Base-by-base conservation (phyloP, 2,888 invertebrate species). In the Rhamphomyia laevipes region DNA sequence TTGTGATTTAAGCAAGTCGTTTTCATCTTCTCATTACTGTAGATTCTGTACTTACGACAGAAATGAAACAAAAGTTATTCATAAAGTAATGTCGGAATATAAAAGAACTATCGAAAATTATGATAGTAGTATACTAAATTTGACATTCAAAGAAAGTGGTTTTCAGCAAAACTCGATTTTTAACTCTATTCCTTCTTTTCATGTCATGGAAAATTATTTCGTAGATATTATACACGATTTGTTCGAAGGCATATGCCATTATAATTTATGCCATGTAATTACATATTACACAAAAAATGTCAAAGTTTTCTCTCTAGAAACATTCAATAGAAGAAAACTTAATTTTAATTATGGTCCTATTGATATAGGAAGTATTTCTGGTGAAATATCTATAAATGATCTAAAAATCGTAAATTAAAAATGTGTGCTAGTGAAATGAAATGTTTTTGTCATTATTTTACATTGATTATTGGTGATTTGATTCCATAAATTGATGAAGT, bases 381-480 rank as follows among this genome's bases (percentile, higher is more conserved):
- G 48, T n/a, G 47, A 50, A 38, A 31, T 46, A 43, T 49, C 17
- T 7, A 6, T 12, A 13, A 12, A 33, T 13, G 46, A 52, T 48
- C 18, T 52, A 37, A 43, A 11, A 49, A 49, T 30, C 21, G 35
- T 12, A 42, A 41, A 35, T 42, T 50, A 15, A 51, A 52, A 52
- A 52, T 52, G 47, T 43, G 37, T 13, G 52, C 46, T 13, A 33
- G 47, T n/a, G 47, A 50, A 45, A 52, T 52, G 47, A 45, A 42
- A 18, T 48, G 40, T 12, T 53, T 53, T 45, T 17, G 23, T 16
- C 12, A 46, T 13, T 52, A 47, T 46, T 50, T 53, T 40, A 41
- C 53, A 5, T 23, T 55, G 11, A 52, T 53, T 27, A 47, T 55
- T 17, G 55, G 50, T 13, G 53, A 55, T 44, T 23, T 50, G 12